Percentiles rank a stretch among this genome's conserved stretches.
Conservation (phyloP, 1,140 invertebrate species). For the Mizuhopecten yessoensis region DNA sequence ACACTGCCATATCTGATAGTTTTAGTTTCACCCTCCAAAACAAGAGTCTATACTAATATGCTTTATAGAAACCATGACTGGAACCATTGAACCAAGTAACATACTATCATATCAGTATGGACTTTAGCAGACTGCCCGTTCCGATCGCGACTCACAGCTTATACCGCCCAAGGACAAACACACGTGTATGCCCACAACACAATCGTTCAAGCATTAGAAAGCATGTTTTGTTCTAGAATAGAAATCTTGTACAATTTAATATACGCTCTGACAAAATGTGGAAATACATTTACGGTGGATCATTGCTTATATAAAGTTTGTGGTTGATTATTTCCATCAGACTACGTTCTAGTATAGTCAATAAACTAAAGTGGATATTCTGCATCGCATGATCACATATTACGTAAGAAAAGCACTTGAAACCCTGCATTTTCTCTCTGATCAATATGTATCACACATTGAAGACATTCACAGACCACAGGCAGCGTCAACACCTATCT, state of each 20-base stretch:
- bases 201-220: not conserved
- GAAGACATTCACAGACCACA: not conserved
- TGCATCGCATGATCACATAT: not conserved
- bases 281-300: not conserved
- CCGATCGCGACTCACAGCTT: not conserved
- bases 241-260: too few relatives aligned
- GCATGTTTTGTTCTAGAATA: too few relatives aligned
- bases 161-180: not conserved
- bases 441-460: not conserved
- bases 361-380: not conserved
- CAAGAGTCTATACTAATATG: too few relatives aligned
- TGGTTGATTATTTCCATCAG: too few relatives aligned
- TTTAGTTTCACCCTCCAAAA: too few relatives aligned
- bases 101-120: not conserved
- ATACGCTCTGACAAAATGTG: too few relatives aligned
- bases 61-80: too few relatives aligned
- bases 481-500: not conserved
- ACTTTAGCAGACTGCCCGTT: not conserved
- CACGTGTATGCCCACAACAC: not conserved
- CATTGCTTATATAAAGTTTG: not conserved
- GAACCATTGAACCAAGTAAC: not conserved
- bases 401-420: slow-evolving; percentile 23
- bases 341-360: too few relatives aligned
- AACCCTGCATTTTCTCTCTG: not conserved
- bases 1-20: too few relatives aligned